Conservation (phyloP, 2,113 vertebrate species). For the Atlantisia rogersi region DNA sequence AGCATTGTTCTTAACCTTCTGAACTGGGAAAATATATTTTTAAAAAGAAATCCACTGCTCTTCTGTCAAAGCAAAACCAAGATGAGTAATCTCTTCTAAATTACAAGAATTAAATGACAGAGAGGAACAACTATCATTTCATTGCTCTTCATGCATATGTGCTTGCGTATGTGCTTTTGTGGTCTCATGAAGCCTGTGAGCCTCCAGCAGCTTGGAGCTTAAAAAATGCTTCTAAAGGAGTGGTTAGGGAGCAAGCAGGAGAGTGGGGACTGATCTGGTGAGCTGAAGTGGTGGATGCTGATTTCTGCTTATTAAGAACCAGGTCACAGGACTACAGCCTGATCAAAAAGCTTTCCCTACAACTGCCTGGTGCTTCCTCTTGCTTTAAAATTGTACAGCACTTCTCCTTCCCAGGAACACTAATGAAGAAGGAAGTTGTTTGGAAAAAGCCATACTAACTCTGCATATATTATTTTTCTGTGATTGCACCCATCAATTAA, state of each 20-base stretch:
- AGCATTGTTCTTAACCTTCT: slow-evolving; percentile 18
- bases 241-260: background rate
- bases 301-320: slow-evolving; percentile 12
- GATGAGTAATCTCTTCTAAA: slow-evolving; percentile 31
- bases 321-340: background rate
- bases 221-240: slow-evolving; percentile 13
- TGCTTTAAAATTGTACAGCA: background rate
- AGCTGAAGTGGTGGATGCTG: background rate
- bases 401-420: background rate
- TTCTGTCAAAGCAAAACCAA: slow-evolving; percentile 21
- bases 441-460: background rate
- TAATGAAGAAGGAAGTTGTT: background rate
- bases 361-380: background rate
- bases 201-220: slow-evolving; percentile 28
- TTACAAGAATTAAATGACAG: background rate
- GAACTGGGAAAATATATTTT: background rate
- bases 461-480: background rate
- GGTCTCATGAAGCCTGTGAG: background rate
- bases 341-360: background rate
- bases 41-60: background rate
- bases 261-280: background rate
- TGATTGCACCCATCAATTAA: background rate
- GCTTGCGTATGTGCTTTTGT: background rate
- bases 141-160: background rate
- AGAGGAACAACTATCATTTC: background rate